A percentile compares a stretch with the other conserved stretches of the same genome.
Conservation (phyloP, 1,140 invertebrate genomes). For the Meteorus sp. region DNA sequence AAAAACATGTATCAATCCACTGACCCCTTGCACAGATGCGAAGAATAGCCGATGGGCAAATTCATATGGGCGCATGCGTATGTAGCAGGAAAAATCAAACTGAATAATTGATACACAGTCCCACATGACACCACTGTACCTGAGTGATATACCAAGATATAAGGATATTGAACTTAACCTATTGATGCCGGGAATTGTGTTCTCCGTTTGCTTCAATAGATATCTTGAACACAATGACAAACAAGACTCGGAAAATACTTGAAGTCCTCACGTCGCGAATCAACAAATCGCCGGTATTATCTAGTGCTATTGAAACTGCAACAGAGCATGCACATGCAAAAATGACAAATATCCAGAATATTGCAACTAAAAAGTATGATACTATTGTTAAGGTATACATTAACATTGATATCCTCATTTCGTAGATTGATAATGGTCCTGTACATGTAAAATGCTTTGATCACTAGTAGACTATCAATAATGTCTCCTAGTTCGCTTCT, state of each 20-base stretch:
- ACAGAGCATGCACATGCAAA: conserved; percentile 40
- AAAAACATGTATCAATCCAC: too few species aligned
- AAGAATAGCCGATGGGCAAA: too few species aligned
- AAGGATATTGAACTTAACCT: neutral
- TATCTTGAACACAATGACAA: conserved; percentile 38
- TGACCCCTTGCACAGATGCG: too few species aligned
- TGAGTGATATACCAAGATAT: neutral
- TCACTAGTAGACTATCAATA: too few species aligned
- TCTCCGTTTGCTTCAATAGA: neutral
- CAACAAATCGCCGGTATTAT: conserved; percentile 37
- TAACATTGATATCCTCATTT: too few species aligned
- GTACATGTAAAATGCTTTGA: too few species aligned
- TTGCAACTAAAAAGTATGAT: conserved; percentile 41
- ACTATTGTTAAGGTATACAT: conserved; percentile 45
- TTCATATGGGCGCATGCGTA: too few species aligned
- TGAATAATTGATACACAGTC: too few species aligned
- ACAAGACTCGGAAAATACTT: conserved; percentile 36
- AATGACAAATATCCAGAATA: conserved; percentile 38
- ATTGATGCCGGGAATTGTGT: neutral
- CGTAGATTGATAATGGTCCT: too few species aligned
- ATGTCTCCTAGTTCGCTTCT: too few species aligned
- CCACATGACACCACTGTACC: too few species aligned
- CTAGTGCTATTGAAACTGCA: conserved; percentile 34
- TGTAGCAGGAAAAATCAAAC: too few species aligned
- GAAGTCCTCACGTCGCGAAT: conserved; percentile 35